Base-by-base conservation (phyloP, 1,140 invertebrate species). In the Diprion similis region DNA sequence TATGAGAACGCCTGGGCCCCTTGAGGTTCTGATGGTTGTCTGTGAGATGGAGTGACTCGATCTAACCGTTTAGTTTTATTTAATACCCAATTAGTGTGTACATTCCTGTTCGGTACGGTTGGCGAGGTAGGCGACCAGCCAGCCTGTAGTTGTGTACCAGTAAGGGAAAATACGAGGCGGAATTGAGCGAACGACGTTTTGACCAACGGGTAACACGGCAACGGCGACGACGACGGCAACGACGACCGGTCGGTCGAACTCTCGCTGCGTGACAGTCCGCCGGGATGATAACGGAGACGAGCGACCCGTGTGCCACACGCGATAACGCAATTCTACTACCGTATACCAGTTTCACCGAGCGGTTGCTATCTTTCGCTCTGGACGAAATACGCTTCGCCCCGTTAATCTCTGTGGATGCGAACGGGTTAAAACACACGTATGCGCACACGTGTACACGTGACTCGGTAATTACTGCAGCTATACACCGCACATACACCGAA, bases 291-390 rank as follows among this genome's bases (percentile, higher is more conserved):
- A 59, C 51, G 9, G 51, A 59, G 51, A 59, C 51, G 51, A 59
- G 51, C 51, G 51, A 59, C 51, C 51, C 51, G 51, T 59, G 51
- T 59, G 51, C 51, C 51, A 59, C 51, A 59, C 11, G 51, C 51
- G 51, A 59, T 59, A 59, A 59, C 51, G 51, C 51, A 59, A 59
- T 59, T 59, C 51, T 59, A 37, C 24, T 4, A 59, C 9, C 51
- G 51, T 59, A 37, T 59, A 59, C 51, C 11, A 17, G 51, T 59
- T 59, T 59, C 6, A 59, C 51, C 51, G 9, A 59, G n/a, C 24
- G 24, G 24, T 37, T 37, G 51, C 51, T 59, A 59, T 59, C 51
- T 59, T 59, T 59, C 11, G 11, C 51, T 59, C 51, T 37, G 24
- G 51, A 59, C 51, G 51, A 59, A 59, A 59, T 59, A 59, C 9